These are phyloP conservation scores for Ornithorhynchus anatinus DNA, from an alignment of 2,113 vertebrate genomes.

Conservation along the genomic window DNA sequence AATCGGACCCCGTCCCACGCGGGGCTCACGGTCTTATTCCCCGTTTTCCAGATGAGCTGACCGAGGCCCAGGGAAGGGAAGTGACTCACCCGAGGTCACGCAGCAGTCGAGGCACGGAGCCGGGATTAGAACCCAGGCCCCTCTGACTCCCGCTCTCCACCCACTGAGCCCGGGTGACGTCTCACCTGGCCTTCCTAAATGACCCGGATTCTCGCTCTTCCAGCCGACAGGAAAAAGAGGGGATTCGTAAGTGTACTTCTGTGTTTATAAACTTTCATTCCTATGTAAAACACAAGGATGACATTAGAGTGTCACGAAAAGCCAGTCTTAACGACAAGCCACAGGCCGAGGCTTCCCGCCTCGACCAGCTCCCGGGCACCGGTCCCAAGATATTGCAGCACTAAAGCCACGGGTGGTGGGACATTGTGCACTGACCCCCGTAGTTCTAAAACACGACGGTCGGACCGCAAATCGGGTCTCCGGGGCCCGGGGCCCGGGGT, in stretches of 20 bases:
- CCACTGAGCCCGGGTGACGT: too few relatives aligned
- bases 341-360: slow-evolving; percentile 20
- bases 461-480: not conserved
- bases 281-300: slow-evolving; percentile 4
- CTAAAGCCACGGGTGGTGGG: slow-evolving; percentile 9
- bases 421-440: slow-evolving; percentile 39
- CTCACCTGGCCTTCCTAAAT: slow-evolving; percentile 18
- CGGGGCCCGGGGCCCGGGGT: slow-evolving; percentile 23
- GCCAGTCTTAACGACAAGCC: slow-evolving; percentile 2
- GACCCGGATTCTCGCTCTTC: slow-evolving; percentile 9
- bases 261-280: slow-evolving; percentile 12
- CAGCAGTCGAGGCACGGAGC: too few relatives aligned
- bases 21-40: too few relatives aligned
- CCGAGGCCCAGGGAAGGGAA: too few relatives aligned
- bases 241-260: not conserved
- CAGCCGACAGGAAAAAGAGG: slow-evolving; percentile 39
- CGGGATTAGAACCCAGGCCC: too few relatives aligned
- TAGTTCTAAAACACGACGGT: slow-evolving; percentile 38
- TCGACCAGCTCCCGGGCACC: slow-evolving; percentile 10
- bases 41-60: too few relatives aligned
- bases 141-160: too few relatives aligned
- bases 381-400: slow-evolving; percentile 38
- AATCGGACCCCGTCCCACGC: too few relatives aligned
- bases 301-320: not conserved
- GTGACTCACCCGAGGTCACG: too few relatives aligned